These are phyloP conservation scores for Pomatostomus ruficeps DNA, from an alignment of 2,113 vertebrate species.

Conservation along the genomic window DNA sequence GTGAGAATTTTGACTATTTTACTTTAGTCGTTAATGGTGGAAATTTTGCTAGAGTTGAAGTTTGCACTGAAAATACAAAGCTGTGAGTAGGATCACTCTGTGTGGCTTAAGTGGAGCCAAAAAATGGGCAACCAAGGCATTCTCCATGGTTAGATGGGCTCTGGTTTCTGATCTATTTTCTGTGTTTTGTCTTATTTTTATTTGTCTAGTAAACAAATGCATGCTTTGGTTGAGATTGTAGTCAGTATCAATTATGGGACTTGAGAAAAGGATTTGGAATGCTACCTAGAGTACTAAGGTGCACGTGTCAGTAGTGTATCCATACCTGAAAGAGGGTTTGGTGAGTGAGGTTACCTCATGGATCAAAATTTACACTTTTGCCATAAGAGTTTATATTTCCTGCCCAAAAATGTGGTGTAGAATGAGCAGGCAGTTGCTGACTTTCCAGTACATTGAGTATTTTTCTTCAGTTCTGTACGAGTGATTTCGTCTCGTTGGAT, in stretches of 20 bases:
- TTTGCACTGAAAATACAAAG: not conserved
- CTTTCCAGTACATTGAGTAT: not conserved
- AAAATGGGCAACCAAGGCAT: not conserved
- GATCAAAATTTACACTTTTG: not conserved
- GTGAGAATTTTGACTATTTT: not conserved
- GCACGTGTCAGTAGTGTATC: not conserved
- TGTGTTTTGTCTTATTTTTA: not conserved
- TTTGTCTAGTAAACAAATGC: not conserved
- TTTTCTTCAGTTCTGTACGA: not conserved
- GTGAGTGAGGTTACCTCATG: not conserved
- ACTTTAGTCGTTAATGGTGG: not conserved
- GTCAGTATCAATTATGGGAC: not conserved
- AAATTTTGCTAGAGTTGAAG: not conserved
- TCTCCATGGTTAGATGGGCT: not conserved
- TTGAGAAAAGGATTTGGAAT: not conserved
- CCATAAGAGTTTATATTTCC: not conserved
- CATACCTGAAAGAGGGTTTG: not conserved
- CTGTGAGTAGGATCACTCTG: not conserved
- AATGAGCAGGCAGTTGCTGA: not conserved
- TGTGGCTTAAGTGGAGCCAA: not conserved
- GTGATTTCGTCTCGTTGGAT: not conserved
- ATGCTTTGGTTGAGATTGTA: not conserved
- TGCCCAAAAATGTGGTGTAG: not conserved
- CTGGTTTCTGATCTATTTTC: not conserved
- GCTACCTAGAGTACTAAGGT: not conserved